Evolutionary conservation across 2,113 vertebrate species (phyloP).

Genomic region (Deroptyus accipitrinus): DNA sequence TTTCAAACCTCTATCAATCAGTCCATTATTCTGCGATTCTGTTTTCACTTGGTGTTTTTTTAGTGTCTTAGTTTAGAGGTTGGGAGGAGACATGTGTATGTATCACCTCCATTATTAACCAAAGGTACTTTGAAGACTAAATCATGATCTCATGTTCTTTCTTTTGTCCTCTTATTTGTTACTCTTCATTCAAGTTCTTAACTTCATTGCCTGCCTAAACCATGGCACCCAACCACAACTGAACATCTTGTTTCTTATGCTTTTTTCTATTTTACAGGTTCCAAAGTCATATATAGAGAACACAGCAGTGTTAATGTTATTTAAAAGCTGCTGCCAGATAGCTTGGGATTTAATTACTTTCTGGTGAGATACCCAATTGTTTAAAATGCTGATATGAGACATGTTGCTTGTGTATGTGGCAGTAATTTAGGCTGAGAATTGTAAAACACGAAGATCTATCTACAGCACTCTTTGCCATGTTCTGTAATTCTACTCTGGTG

Average conservation of each 20-base stretch:
- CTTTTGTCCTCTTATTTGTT: background rate
- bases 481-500: background rate
- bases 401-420: background rate
- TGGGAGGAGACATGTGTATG: background rate
- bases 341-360: background rate
- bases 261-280: background rate
- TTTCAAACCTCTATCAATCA: background rate
- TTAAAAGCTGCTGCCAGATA: background rate
- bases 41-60: background rate
- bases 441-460: background rate
- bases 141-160: background rate
- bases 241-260: background rate
- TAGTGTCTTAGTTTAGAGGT: background rate
- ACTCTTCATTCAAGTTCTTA: background rate
- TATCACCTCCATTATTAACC: background rate
- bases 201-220: background rate
- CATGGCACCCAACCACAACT: background rate
- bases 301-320: background rate
- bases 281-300: accelerated
- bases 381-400: background rate
- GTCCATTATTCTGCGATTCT: background rate
- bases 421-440: background rate
- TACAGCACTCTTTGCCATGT: background rate
- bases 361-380: background rate
- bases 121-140: background rate